These are phyloP conservation scores for Ophonus ardosiacus DNA, from an alignment of 2,888 invertebrate genomes.

Conservation along the genomic window DNA sequence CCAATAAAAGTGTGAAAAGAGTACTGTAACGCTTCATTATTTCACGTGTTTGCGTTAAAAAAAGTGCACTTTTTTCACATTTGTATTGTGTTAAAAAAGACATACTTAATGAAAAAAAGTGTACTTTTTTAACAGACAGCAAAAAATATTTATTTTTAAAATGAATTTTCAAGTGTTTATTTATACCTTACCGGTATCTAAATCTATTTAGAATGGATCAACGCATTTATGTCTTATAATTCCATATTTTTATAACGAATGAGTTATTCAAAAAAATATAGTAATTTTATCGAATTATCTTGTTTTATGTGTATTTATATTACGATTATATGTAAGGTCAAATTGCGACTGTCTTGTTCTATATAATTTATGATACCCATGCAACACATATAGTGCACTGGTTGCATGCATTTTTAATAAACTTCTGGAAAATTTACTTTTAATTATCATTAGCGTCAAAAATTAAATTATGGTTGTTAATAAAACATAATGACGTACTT, in stretches of 20 bases:
- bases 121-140: too few relatives aligned
- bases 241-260: background rate
- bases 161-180: too few relatives aligned
- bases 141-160: too few relatives aligned
- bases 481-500: constrained; percentile 12
- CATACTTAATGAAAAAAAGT: too few relatives aligned
- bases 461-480: constrained; percentile 31
- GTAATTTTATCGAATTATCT: constrained; percentile 10
- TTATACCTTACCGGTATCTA: background rate
- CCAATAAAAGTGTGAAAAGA: too few relatives aligned
- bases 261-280: background rate
- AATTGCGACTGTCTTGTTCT: background rate
- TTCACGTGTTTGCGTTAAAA: too few relatives aligned
- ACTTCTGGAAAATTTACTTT: constrained; percentile 11
- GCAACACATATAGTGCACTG: background rate
- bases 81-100: too few relatives aligned
- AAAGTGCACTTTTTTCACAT: too few relatives aligned
- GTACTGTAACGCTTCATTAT: too few relatives aligned
- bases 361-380: background rate
- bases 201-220: constrained; percentile 13
- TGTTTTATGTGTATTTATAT: background rate
- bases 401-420: constrained; percentile 4
- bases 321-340: background rate
- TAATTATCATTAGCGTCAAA: constrained; percentile 18
- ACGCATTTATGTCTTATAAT: constrained; percentile 8